Percentiles rank a stretch among this genome's conserved stretches.
These are phyloP conservation scores for Serranus cabrilla DNA, from an alignment of 2,797 vertebrate species.

Conservation along the genomic window DNA sequence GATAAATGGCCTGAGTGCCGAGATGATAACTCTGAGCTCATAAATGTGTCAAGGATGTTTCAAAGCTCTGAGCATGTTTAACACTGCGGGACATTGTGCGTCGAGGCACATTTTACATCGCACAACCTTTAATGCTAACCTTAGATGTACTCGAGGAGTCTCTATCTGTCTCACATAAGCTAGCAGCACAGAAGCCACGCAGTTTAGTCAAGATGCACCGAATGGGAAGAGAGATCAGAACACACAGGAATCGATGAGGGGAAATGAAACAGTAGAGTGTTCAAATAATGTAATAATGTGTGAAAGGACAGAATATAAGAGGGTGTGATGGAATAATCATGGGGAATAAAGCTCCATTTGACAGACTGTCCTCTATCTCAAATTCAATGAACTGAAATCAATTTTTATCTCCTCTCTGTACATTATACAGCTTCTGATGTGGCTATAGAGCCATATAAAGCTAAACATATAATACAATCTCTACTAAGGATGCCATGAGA, in stretches of 20 bases:
- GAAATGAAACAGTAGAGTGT: slow-evolving; percentile 60
- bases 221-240: slow-evolving; percentile 37
- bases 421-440: slow-evolving; percentile 21
- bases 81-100: slow-evolving; percentile 61
- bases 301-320: slow-evolving; percentile 44
- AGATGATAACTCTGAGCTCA: slow-evolving; percentile 74
- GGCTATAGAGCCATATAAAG: not conserved
- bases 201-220: slow-evolving; percentile 39
- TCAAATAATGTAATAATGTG: slow-evolving; percentile 59
- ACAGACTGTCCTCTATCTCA: slow-evolving; percentile 13
- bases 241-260: slow-evolving; percentile 62
- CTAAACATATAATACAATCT: not conserved
- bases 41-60: slow-evolving; percentile 81
- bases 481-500: too few species aligned
- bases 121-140: slow-evolving; percentile 54
- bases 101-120: slow-evolving; percentile 48
- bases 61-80: slow-evolving; percentile 67
- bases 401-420: slow-evolving; percentile 23
- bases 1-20: slow-evolving; percentile 76
- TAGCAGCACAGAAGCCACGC: slow-evolving; percentile 12
- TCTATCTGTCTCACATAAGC: slow-evolving; percentile 31
- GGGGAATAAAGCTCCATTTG: slow-evolving; percentile 34
- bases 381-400: slow-evolving; percentile 33
- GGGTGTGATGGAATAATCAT: slow-evolving; percentile 59
- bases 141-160: slow-evolving; percentile 39